Conservation (phyloP, 2,888 invertebrate species). For the Luperina nickerlii region DNA sequence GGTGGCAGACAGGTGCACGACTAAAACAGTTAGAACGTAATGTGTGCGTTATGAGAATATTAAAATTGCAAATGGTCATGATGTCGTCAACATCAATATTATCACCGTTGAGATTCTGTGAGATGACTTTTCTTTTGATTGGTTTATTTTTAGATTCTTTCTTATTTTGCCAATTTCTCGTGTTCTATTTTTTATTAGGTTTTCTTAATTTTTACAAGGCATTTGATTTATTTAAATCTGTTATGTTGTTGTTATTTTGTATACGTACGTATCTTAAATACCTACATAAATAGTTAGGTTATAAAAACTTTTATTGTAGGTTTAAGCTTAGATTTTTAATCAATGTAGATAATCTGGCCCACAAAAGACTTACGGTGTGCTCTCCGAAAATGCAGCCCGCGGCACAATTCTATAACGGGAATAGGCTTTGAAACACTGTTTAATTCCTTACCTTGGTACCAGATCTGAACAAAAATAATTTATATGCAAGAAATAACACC, state of each 20-base stretch:
- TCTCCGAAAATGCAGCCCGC: not conserved
- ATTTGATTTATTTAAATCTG: not conserved
- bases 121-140: not conserved
- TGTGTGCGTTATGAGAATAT: not conserved
- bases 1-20: not conserved
- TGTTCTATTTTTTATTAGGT: not conserved
- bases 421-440: too few species aligned
- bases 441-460: too few species aligned
- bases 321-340: not conserved
- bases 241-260: not conserved
- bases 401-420: not conserved
- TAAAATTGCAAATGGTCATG: not conserved
- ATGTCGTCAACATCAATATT: not conserved
- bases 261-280: not conserved
- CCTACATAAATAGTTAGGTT: not conserved
- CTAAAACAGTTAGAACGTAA: not conserved
- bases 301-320: not conserved
- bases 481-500: too few species aligned
- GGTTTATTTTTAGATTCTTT: not conserved
- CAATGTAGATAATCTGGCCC: not conserved
- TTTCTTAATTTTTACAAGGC: not conserved
- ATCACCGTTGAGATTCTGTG: not conserved
- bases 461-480: too few species aligned
- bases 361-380: not conserved
- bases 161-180: not conserved